Base-by-base conservation (phyloP, 2,797 vertebrate genomes). In the Microcaecilia unicolor region DNA sequence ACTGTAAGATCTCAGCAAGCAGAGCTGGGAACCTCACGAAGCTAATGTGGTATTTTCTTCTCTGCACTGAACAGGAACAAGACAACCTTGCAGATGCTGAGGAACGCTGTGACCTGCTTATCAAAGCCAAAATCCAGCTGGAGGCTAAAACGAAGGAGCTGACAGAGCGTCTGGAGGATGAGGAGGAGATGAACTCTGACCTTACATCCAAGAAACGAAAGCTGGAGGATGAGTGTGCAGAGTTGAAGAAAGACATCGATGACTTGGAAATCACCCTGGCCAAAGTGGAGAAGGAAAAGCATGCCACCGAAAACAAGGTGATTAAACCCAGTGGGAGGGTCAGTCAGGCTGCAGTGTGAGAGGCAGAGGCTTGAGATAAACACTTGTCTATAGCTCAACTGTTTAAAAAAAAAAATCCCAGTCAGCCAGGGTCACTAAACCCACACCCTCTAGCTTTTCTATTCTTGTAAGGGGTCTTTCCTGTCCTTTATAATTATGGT, bases 181-280 rank as follows among this genome's bases (percentile, higher is more conserved):
- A 95, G 50, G 93, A 97, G 50, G 92, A 97, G 70, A 86, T 88
- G 62, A 95, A 67, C 1, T 61, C 88, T 0, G 89, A 82, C 13
- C 37, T 97, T 58, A 84, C 91, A 0, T 80, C 85, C 29, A 93
- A 90, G 65, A 91, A 85, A 28, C 85, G 86, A 26, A 96, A 95
- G 56, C 83, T 97, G 50, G 92, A 97, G 43, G 93, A 96, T 1
- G 92, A 97, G 51, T 91, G 89, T 25, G 69, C 87, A 0, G 93
- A 96, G 61, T 78, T 97, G 41, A 97, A 95, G 72, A 97, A 92
- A 51, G 93, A 97, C 70, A 93, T 94, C 0, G 93, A 97, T 6
- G 92, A 97, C 44, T 69, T 97, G 25, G 93, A 96, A 72, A 70
- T 93, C 61, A 95, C 91, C 0, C 62, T 97, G 71, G 89, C 89